phyloP scores from a whole-genome alignment of 2,888 invertebrate species.

The Hydroisotoma schaefferi region DNA sequence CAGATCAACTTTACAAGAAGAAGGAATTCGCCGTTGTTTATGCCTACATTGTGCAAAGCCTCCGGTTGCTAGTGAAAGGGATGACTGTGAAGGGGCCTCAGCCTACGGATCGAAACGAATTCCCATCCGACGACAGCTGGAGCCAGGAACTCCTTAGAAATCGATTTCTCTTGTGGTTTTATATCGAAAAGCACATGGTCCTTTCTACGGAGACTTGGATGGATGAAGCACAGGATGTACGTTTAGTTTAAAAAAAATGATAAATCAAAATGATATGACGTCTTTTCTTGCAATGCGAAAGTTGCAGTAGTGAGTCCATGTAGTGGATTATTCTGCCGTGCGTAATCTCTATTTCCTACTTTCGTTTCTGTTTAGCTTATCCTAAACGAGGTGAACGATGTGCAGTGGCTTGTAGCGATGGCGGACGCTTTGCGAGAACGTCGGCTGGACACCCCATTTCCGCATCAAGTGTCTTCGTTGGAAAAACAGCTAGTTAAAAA shows the following conservation, averaged over 20 bases:
- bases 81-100: no score
- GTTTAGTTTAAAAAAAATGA: no score
- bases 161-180: neutral
- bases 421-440: neutral
- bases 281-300: no score
- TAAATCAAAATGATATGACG: no score
- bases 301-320: no score
- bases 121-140: neutral
- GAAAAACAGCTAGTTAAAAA: conserved; percentile 1
- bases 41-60: neutral
- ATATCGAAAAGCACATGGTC: neutral
- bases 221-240: neutral
- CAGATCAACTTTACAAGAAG: neutral
- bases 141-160: neutral
- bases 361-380: no score
- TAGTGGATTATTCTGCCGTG: no score
- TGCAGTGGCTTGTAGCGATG: neutral
- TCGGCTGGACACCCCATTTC: neutral
- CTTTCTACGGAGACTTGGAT: no score
- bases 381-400: no score
- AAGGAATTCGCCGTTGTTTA: neutral
- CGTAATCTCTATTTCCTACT: no score
- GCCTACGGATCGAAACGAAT: neutral
- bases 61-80: neutral
- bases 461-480: neutral